Conservation (phyloP, 2,113 vertebrate species). For the Bujurquina vittata region DNA sequence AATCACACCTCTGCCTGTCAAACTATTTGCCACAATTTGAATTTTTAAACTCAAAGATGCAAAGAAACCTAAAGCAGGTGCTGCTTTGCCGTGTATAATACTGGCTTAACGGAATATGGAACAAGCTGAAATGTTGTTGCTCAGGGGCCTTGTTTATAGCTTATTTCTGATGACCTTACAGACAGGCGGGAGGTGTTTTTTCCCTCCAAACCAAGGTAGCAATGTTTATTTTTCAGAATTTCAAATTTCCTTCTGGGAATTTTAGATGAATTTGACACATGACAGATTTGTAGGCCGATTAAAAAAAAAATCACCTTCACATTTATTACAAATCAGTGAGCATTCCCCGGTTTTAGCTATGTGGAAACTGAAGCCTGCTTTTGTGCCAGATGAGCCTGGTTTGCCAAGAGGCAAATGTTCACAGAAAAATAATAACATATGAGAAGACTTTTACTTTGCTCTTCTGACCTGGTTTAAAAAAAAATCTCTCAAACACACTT, state of each 20-base stretch:
- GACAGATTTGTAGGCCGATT: background rate
- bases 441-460: background rate
- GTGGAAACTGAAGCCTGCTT: constrained; percentile 37
- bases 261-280: constrained; percentile 22
- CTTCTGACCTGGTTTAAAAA: background rate
- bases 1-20: background rate
- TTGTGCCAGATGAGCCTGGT: constrained; percentile 28
- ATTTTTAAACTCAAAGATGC: background rate
- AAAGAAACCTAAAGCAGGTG: background rate
- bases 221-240: background rate
- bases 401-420: background rate
- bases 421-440: background rate
- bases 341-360: constrained; percentile 1
- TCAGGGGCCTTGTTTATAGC: background rate
- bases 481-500: background rate
- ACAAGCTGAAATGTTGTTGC: background rate
- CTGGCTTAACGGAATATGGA: background rate
- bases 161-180: background rate
- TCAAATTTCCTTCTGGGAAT: background rate
- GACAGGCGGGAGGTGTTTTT: background rate
- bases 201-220: background rate
- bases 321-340: constrained; percentile 13
- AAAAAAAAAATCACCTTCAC: background rate
- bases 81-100: background rate
- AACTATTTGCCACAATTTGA: background rate